These are phyloP conservation scores for Xiphorhynchus erythropygius DNA, from an alignment of 2,797 vertebrate genomes.

Conservation along the genomic window DNA sequence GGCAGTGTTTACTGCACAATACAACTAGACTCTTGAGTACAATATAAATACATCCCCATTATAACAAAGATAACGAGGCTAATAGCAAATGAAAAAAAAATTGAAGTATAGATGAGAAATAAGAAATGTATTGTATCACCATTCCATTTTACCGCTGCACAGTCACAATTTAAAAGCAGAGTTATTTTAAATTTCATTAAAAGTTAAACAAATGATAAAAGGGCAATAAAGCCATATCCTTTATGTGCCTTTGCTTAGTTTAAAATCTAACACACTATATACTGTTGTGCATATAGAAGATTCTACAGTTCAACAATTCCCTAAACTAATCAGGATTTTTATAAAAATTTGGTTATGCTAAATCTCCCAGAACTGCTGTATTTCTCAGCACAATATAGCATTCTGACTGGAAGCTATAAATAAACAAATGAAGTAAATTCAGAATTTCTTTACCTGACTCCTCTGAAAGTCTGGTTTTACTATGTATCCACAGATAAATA, in stretches of 20 bases:
- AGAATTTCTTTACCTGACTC: background rate
- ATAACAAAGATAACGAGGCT: background rate
- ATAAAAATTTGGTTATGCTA: background rate
- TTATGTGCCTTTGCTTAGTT: background rate
- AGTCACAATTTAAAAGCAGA: background rate
- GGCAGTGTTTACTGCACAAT: background rate
- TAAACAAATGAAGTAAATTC: background rate
- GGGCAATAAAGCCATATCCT: background rate
- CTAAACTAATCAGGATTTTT: background rate
- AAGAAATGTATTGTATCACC: background rate
- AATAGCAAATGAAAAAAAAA: slow-evolving; percentile 1
- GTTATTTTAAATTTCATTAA: background rate
- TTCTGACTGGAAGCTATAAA: background rate
- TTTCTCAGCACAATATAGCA: background rate
- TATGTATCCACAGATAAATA: background rate
- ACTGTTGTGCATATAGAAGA: background rate
- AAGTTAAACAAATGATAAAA: background rate
- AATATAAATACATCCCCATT: background rate
- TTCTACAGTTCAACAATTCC: background rate
- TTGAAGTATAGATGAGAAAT: background rate
- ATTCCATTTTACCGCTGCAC: background rate
- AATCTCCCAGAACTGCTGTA: background rate
- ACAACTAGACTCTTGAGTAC: background rate
- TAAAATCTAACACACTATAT: background rate
- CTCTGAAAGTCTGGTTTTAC: background rate